Percentiles rank a stretch among this genome's conserved stretches.
These are phyloP conservation scores for Acrocephalus arundinaceus DNA, from an alignment of 2,113 vertebrate genomes.

Conservation along the genomic window DNA sequence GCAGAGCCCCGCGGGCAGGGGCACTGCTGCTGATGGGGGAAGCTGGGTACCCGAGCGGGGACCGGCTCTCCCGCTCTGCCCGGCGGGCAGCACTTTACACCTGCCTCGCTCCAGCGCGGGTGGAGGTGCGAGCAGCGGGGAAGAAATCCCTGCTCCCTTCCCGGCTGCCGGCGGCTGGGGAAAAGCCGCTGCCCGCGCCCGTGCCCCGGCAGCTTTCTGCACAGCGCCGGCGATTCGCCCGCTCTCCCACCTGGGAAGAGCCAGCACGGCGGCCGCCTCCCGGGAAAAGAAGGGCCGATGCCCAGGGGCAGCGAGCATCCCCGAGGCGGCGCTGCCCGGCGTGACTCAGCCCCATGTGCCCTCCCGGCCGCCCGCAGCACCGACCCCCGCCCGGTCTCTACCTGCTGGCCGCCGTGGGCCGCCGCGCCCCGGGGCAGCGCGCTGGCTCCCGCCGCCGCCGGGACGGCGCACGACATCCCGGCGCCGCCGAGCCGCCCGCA, in stretches of 20 bases:
- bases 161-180: background rate
- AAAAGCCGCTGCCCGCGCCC: background rate
- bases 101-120: background rate
- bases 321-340: background rate
- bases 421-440: constrained; percentile 41
- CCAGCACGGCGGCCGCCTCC: background rate
- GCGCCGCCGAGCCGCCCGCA: background rate
- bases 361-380: background rate
- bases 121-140: background rate
- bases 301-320: background rate
- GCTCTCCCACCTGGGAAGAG: background rate
- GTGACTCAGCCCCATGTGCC: background rate
- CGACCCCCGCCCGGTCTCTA: background rate
- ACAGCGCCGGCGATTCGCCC: background rate
- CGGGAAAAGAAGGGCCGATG: background rate
- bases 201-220: background rate
- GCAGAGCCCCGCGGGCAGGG: background rate
- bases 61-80: background rate
- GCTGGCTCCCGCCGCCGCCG: constrained; percentile 27
- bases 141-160: background rate
- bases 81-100: background rate
- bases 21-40: accelerated
- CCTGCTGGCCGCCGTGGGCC: constrained; percentile 57
- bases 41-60: background rate
- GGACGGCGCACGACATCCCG: constrained; percentile 65